Evolutionary conservation across 1,140 invertebrate species (phyloP), one percentile per base, ranked within the genome.

Genomic region (Anoplolepis gracilipes): DNA sequence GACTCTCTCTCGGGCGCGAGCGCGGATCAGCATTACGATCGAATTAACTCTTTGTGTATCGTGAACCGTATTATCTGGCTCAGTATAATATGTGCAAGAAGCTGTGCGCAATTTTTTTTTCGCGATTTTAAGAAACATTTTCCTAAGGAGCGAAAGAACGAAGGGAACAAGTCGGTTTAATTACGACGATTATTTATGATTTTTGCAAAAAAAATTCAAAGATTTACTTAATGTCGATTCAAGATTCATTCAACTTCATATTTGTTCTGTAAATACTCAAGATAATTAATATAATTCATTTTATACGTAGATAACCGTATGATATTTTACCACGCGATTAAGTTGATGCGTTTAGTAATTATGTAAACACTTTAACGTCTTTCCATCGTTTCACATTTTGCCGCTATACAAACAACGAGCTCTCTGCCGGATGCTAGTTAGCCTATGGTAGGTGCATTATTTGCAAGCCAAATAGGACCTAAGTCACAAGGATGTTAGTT

Each of bases 391-490:
- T 77, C 19, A 46, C 75, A 46, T 65, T 36, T 72, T 55, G 33
- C 76, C 78, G 78, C 65, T 72, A 36, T 4, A 39, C 42, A 65
- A 57, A 75, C 78, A 61, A 49, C 53, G 25, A 19, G 30, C 25
- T 57, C 7, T 72, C 13, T 10, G 55, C 4, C 25, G 33, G 30
- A 19, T 39, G 28, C 62, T 28, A 39, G 39, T n/a, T n/a, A n/a
- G n/a, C n/a, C n/a, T n/a, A n/a, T n/a, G n/a, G 25, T 67, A 78
- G 67, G 36, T 61, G 87, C n/a, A 19, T 53, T 30, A 87, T 92
- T 93, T 92, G 92, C 92, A 92, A 93, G 85, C 88, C 91, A 92
- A 92, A 93, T 91, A 90, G 90, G 88, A 64, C 70, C 85, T 85
- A 85, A 90, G 90, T 92, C 91, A 19, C 16, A 91, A 92, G 76